These are phyloP conservation scores for Machimus rusticus DNA, from an alignment of 2,888 invertebrate genomes.

Conservation along the genomic window DNA sequence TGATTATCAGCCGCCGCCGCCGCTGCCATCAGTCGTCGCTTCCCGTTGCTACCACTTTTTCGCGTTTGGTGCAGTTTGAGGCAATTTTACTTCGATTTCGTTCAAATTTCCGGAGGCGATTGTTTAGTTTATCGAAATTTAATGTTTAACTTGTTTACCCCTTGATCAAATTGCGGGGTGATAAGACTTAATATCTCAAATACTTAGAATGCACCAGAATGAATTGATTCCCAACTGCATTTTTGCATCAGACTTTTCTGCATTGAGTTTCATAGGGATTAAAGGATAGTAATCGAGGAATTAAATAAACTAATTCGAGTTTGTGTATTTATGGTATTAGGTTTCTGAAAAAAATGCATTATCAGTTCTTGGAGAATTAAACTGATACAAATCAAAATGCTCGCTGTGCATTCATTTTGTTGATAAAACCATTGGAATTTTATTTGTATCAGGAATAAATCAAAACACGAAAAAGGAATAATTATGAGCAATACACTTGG, in stretches of 20 bases:
- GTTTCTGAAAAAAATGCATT: neutral
- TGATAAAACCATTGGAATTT: neutral
- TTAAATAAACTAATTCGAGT: neutral
- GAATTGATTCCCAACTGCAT: neutral
- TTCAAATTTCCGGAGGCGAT: neutral
- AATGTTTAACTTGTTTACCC: neutral
- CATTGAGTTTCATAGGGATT: neutral
- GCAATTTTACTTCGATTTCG: neutral
- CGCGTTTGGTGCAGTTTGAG: neutral
- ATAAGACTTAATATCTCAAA: neutral
- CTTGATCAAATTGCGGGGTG: neutral
- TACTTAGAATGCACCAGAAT: neutral
- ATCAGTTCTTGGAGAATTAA: neutral
- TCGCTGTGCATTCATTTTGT: neutral
- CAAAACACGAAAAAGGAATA: too few species aligned
- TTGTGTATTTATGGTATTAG: neutral
- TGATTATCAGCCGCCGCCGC: neutral
- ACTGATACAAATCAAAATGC: neutral
- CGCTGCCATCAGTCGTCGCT: neutral
- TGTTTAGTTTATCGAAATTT: neutral
- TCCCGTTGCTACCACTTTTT: neutral
- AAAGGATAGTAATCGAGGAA: neutral
- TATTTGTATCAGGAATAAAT: neutral
- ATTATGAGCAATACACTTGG: too few species aligned
- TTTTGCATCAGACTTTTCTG: neutral